Evolutionary conservation across 2,888 invertebrate genomes (phyloP).

Genomic region (Pollenia labialis): DNA sequence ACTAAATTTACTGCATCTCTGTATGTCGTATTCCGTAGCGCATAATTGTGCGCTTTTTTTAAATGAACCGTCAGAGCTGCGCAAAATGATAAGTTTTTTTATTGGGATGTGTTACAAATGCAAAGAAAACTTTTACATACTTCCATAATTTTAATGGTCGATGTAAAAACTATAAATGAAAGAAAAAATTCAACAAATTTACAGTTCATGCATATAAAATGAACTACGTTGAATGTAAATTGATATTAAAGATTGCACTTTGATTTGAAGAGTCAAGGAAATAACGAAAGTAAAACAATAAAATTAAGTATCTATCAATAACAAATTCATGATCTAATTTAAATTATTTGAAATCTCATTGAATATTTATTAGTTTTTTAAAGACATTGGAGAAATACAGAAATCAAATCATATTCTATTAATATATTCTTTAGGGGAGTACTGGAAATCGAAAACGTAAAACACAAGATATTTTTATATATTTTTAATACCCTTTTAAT

Average conservation of each 20-base stretch:
- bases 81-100: too few relatives aligned
- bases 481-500: too few relatives aligned
- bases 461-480: too few relatives aligned
- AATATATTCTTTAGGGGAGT: background rate
- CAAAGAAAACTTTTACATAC: too few relatives aligned
- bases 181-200: conserved; percentile 52
- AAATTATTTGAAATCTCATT: conserved; percentile 13
- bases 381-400: too few relatives aligned
- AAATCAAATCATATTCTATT: background rate
- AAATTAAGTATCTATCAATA: conserved; percentile 22
- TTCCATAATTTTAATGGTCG: too few relatives aligned
- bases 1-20: too few relatives aligned
- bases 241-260: conserved; percentile 62
- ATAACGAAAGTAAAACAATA: conserved; percentile 20
- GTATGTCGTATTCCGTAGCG: too few relatives aligned
- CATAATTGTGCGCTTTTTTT: too few relatives aligned
- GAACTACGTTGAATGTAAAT: conserved; percentile 62
- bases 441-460: too few relatives aligned
- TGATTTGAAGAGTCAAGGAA: conserved; percentile 37
- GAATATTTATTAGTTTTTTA: conserved; percentile 19
- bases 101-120: too few relatives aligned
- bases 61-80: too few relatives aligned
- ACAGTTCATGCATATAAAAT: conserved; percentile 67
- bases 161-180: conserved; percentile 5
- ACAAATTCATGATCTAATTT: conserved; percentile 29